Evolutionary conservation across 1,140 invertebrate species (phyloP).

Genomic region (Sweltsa coloradensis): DNA sequence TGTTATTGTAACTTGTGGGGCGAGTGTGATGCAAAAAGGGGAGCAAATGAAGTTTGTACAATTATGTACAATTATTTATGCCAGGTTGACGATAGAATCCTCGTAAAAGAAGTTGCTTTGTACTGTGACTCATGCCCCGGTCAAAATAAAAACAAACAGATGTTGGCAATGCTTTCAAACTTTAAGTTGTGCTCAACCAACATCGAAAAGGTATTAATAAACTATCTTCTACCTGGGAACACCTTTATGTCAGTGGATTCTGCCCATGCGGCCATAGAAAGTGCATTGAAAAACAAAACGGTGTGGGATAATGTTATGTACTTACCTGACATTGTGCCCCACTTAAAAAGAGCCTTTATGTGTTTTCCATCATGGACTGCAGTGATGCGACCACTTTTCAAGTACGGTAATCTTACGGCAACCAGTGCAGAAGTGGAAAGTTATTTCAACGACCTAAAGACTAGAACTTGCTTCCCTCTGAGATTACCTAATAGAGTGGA

Average conservation of each 20-base stretch:
- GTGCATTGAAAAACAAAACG: no score
- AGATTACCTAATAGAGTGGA: no score
- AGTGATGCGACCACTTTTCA: no score
- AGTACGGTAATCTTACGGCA: no score
- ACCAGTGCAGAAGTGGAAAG: no score
- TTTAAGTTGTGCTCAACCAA: constrained; percentile 12
- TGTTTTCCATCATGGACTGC: no score
- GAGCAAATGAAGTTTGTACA: constrained; percentile 7
- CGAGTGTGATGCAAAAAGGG: constrained; percentile 5
- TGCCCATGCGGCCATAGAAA: constrained; percentile 21
- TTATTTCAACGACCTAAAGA: no score
- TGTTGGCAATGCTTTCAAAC: constrained; percentile 15
- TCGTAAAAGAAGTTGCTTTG: constrained; percentile 11
- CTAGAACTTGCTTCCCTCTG: no score
- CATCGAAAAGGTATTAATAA: constrained; percentile 13
- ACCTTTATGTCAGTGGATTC: constrained; percentile 20
- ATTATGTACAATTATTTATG: constrained; percentile 16
- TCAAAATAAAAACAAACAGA: constrained; percentile 21
- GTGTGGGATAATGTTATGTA: no score
- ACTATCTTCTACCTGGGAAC: constrained; percentile 20
- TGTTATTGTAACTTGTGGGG: constrained; percentile 7
- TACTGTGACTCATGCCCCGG: constrained; percentile 19
- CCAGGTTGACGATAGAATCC: constrained; percentile 10
- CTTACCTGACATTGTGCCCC: no score
- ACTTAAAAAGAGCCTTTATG: no score